Percentiles rank a stretch among this genome's conserved stretches.
Conservation (phyloP, 2,888 invertebrate genomes). For the Macrophya alboannulata region DNA sequence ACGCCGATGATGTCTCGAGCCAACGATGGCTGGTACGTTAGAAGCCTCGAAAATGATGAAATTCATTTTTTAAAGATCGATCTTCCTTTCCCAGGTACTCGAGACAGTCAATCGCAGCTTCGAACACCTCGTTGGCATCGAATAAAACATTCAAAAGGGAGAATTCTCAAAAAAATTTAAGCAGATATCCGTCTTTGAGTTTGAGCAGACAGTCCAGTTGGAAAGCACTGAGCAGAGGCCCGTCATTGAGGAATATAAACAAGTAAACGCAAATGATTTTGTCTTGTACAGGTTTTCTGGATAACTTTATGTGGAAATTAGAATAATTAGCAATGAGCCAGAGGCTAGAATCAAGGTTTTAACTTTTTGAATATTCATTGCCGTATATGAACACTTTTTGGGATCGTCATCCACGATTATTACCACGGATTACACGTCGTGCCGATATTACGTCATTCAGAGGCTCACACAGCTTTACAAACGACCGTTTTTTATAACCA, state of each 20-base stretch:
- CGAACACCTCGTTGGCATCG: slow-evolving; percentile 79
- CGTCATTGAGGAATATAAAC: slow-evolving; percentile 57
- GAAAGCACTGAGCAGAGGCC: slow-evolving; percentile 60
- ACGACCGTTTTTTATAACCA: neutral
- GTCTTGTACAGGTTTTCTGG: neutral
- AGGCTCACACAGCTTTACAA: neutral
- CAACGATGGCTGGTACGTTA: slow-evolving; percentile 83
- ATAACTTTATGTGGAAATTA: neutral
- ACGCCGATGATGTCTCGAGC: slow-evolving; percentile 86
- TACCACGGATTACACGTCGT: neutral
- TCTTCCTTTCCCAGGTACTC: slow-evolving; percentile 74
- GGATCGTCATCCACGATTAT: neutral
- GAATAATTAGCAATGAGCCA: neutral
- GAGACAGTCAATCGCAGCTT: slow-evolving; percentile 73
- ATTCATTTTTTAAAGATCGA: neutral
- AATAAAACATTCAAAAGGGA: slow-evolving; percentile 75
- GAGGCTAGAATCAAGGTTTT: slow-evolving; percentile 9
- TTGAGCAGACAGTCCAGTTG: slow-evolving; percentile 66
- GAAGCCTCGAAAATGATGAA: neutral
- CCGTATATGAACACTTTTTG: slow-evolving; percentile 25
- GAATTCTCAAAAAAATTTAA: slow-evolving; percentile 57
- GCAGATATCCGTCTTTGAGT: slow-evolving; percentile 64
- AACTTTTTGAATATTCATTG: slow-evolving; percentile 61
- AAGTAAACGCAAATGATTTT: slow-evolving; percentile 57
- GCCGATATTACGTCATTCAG: neutral